These are phyloP conservation scores for Ridgeia piscesae DNA, from an alignment of 1,140 invertebrate genomes.

Conservation along the genomic window DNA sequence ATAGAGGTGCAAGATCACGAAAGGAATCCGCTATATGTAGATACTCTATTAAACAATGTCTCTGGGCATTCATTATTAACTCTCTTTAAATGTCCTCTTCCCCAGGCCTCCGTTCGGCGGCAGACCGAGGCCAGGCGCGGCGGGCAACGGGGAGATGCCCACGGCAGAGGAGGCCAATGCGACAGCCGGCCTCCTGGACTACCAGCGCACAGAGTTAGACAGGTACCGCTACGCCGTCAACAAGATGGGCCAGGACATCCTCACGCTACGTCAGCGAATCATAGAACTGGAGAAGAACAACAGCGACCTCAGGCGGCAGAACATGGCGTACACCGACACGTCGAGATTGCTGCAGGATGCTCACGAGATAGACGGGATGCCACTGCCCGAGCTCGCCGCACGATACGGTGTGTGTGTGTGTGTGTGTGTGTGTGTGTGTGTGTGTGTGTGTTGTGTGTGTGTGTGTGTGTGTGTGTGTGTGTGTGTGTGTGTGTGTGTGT, in stretches of 20 bases:
- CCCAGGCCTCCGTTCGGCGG: background rate
- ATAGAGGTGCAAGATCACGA: no score
- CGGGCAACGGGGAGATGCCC: no score
- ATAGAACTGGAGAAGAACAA: slow-evolving; percentile 47
- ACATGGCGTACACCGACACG: slow-evolving; percentile 47
- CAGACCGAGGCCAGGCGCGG: background rate
- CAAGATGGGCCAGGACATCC: slow-evolving; percentile 54
- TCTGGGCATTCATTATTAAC: no score
- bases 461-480: background rate
- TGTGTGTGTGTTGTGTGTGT: no score
- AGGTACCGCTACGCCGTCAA: slow-evolving; percentile 50
- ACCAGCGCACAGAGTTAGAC: slow-evolving; percentile 50
- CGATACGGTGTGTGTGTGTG: slow-evolving; percentile 45
- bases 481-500: slow-evolving; percentile 3
- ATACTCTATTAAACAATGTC: no score
- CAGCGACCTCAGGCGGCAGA: slow-evolving; percentile 45
- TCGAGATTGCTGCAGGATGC: slow-evolving; percentile 50
- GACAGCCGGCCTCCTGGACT: slow-evolving; percentile 37
- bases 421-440: background rate
- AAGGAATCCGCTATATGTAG: no score
- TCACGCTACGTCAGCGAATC: slow-evolving; percentile 43
- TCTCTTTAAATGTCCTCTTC: background rate
- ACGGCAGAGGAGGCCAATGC: background rate
- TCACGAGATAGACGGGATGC: slow-evolving; percentile 46
- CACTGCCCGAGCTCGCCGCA: slow-evolving; percentile 47